Percentiles rank a stretch among this genome's conserved stretches.
These are phyloP conservation scores for Pteronura brasiliensis DNA, from an alignment of 2,113 vertebrate genomes.

Conservation along the genomic window DNA sequence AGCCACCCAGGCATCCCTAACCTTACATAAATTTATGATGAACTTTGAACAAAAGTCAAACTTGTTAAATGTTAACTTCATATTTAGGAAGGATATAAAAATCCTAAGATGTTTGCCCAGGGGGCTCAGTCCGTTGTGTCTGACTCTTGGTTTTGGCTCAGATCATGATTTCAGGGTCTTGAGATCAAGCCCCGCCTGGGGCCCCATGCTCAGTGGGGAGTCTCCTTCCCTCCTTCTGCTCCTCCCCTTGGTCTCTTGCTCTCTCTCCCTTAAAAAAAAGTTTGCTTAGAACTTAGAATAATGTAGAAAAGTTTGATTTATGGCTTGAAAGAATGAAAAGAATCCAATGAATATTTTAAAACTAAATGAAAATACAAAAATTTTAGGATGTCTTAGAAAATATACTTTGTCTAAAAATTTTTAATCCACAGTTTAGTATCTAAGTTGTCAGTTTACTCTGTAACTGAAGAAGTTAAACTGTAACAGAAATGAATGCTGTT, in stretches of 20 bases:
- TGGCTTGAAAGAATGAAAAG: not conserved
- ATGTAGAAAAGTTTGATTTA: not conserved
- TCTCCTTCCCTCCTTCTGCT: no score
- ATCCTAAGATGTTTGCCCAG: not conserved
- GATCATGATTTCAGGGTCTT: no score
- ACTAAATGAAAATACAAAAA: not conserved
- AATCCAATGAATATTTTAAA: not conserved
- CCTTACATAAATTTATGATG: not conserved
- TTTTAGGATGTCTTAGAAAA: not conserved
- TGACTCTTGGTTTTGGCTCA: no score
- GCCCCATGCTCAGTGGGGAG: no score
- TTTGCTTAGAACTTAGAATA: not conserved
- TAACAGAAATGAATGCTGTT: not conserved
- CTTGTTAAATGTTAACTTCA: not conserved
- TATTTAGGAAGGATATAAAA: not conserved
- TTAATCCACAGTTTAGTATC: not conserved
- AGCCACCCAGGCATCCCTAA: not conserved
- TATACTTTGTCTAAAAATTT: not conserved
- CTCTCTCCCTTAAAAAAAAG: no score
- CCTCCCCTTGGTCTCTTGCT: no score
- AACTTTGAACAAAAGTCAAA: not conserved
- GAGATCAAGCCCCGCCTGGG: no score
- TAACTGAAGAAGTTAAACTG: not conserved
- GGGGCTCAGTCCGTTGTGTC: no score
- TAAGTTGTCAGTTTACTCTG: not conserved